Base-by-base conservation (phyloP, 2,113 vertebrate species). In the Phaethon lepturus region DNA sequence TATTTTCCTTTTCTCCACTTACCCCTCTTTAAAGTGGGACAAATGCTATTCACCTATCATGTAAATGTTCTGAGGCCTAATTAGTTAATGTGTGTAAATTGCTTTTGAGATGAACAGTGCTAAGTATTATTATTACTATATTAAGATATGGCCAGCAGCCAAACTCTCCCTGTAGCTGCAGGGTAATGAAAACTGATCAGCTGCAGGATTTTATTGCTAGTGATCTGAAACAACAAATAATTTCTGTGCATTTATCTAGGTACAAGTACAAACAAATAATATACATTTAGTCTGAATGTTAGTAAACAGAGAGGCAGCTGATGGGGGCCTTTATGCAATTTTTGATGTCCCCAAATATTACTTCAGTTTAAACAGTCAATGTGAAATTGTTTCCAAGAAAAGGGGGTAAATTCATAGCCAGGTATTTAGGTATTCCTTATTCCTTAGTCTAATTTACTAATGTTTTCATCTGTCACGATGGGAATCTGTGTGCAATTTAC, bases 61-160 rank as follows among this genome's bases (percentile, higher is more conserved):
- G 93, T 71, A 96, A 93, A 94, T 95, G 80, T 95, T 97, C 94
- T 73, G 45, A 95, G 74, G 77, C 73, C 87, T 97, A 97, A 97
- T 97, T 97, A 94, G 89, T 76, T 96, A 96, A 96, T 97, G n/a
- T 83, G 95, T 93, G 89, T 79, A 97, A 94, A 97, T 97, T 97
- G 94, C 81, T 95, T 97, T 95, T 95, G 97, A 93, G 86, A 95
- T 93, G 91, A 97, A 82, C 93, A 94, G 81, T 82, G 80, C 91
- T 96, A 97, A 97, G 94, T 95, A 79, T 96, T 94, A 96, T 97
- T 97, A 95, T 91, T 94, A 86, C 40, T 96, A 44, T 95, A 96
- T 96, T 97, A 97, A 95, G 94, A 96, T 62, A 88, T 95, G 96
- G 96, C 95, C 93, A 91, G 86, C 81, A 97, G 94, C 95, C 96